A percentile compares a stretch with the other conserved stretches of the same genome.
Evolutionary conservation across 2,113 vertebrate species (phyloP).

Genomic region (Oreochromis aureus): DNA sequence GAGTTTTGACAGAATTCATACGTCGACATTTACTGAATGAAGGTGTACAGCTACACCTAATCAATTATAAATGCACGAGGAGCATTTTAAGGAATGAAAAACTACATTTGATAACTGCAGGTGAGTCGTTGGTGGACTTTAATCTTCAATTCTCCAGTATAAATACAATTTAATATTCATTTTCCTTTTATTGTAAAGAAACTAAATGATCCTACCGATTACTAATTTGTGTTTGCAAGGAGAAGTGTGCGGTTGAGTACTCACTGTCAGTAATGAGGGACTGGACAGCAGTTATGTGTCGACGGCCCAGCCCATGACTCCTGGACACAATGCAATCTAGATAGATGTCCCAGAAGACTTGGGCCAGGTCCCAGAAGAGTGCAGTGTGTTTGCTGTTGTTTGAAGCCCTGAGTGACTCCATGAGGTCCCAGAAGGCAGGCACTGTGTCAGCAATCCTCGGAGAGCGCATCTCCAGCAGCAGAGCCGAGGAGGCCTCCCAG

Average conservation of each 20-base stretch:
- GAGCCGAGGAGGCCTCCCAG: slow-evolving; percentile 86
- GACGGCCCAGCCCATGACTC: slow-evolving; percentile 86
- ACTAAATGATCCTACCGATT: not conserved
- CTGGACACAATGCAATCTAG: slow-evolving; percentile 89
- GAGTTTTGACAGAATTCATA: not conserved
- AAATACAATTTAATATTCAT: not conserved
- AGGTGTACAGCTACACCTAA: not conserved
- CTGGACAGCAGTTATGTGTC: slow-evolving; percentile 58
- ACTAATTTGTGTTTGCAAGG: not conserved
- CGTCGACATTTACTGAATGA: not conserved
- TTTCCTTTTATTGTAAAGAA: not conserved
- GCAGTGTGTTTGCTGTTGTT: slow-evolving; percentile 83
- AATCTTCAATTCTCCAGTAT: not conserved
- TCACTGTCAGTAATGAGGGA: slow-evolving; percentile 57
- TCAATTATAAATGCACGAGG: not conserved
- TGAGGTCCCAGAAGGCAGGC: slow-evolving; percentile 89
- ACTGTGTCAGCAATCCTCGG: slow-evolving; percentile 87
- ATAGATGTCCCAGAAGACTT: slow-evolving; percentile 94
- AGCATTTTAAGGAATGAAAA: not conserved
- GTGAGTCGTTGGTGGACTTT: not conserved
- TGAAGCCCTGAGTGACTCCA: slow-evolving; percentile 87
- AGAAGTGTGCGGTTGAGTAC: not conserved
- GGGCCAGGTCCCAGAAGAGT: slow-evolving; percentile 93
- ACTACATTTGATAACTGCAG: not conserved
- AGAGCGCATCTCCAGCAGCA: slow-evolving; percentile 85